These are phyloP conservation scores for Psophia crepitans DNA, from an alignment of 2,113 vertebrate genomes.

Conservation along the genomic window DNA sequence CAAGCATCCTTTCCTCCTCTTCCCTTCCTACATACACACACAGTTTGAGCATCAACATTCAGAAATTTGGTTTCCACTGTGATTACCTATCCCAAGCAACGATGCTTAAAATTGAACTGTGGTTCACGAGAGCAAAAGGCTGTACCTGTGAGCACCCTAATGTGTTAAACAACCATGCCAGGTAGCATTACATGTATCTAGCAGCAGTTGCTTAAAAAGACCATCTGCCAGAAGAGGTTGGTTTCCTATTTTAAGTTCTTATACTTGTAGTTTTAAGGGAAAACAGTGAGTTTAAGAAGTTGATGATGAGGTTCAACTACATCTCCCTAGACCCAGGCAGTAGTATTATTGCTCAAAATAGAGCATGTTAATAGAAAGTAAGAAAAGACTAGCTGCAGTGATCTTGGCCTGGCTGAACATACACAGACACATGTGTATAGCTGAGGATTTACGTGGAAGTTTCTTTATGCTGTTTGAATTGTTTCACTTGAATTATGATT, in stretches of 20 bases:
- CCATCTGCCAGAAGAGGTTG: conserved; percentile 68
- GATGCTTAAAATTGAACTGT: conserved; percentile 80
- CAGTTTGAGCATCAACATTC: conserved; percentile 32
- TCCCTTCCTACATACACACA: neutral
- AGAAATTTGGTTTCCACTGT: conserved; percentile 49
- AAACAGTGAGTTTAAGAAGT: conserved; percentile 42
- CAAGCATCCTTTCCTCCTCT: conserved; percentile 10
- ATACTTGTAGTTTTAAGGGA: conserved; percentile 45
- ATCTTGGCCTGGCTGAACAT: neutral
- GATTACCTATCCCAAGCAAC: conserved; percentile 65
- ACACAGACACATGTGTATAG: neutral
- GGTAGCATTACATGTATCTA: conserved; percentile 46
- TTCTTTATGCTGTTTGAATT: conserved; percentile 58
- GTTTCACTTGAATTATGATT: conserved; percentile 64
- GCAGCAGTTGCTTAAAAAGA: conserved; percentile 58
- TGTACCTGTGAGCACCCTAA: conserved; percentile 72
- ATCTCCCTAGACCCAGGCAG: neutral
- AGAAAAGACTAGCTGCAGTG: neutral
- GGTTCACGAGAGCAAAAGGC: conserved; percentile 68
- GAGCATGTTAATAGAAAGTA: neutral
- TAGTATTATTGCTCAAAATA: neutral
- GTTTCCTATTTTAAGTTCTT: conserved; percentile 57
- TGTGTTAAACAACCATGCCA: conserved; percentile 72
- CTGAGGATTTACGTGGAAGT: conserved; percentile 11
- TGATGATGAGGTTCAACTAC: neutral